phyloP scores from a whole-genome alignment of 2,888 invertebrate species.

The Callosobruchus maculatus region DNA sequence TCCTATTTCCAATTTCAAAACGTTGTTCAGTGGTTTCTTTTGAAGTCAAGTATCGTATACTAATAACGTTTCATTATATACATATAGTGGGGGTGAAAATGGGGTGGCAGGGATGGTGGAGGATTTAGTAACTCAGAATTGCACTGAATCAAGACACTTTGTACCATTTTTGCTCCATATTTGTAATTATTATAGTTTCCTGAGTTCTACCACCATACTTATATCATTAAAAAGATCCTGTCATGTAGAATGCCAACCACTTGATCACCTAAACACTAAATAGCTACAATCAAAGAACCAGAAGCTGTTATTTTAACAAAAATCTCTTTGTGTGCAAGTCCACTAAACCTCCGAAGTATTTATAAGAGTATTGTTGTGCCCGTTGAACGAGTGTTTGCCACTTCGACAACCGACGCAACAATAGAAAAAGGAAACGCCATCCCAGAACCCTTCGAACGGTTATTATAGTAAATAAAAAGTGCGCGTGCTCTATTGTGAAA shows the following conservation, averaged over 20 bases:
- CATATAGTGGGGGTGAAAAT: no score
- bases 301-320: neutral
- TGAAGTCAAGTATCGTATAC: no score
- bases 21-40: no score
- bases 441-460: constrained; percentile 13
- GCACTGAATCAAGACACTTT: no score
- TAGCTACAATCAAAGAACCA: neutral
- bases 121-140: no score
- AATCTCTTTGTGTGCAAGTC: neutral
- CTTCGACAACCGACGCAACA: constrained; percentile 35
- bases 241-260: neutral
- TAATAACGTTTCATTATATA: no score
- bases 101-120: no score
- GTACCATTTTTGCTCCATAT: no score
- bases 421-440: constrained; percentile 32
- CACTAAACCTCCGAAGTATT: constrained; percentile 31
- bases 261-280: neutral
- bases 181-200: no score
- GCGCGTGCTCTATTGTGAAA: neutral
- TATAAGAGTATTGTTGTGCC: constrained; percentile 39
- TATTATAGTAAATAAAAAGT: neutral
- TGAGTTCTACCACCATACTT: neutral
- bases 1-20: no score
- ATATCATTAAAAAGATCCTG: neutral
- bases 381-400: constrained; percentile 39